Conservation (phyloP, 2,113 vertebrate species). For the Takifugu bimaculatus region DNA sequence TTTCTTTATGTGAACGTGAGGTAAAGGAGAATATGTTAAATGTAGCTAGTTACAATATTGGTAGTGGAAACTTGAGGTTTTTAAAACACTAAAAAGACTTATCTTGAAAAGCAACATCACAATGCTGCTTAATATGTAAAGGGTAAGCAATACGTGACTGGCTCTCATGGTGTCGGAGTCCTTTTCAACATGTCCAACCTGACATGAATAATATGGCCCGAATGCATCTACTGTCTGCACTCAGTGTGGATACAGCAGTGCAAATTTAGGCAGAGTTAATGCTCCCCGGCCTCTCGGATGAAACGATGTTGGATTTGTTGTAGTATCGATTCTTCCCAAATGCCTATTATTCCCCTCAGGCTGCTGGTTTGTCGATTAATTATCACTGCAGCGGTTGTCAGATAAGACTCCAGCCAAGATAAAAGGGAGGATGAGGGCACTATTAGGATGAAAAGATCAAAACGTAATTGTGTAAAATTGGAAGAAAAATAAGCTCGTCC, state of each 20-base stretch:
- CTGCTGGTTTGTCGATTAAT: conserved; percentile 41
- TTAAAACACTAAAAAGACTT: no score
- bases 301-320: conserved; percentile 20
- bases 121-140: no score
- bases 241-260: conserved; percentile 2
- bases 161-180: no score
- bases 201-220: no score
- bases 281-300: conserved; percentile 21
- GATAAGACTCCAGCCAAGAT: conserved; percentile 13
- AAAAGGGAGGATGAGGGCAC: conserved; percentile 7
- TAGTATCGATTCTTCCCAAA: conserved; percentile 42
- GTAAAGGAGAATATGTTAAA: no score
- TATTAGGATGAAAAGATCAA: conserved; percentile 22
- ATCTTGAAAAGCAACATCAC: no score
- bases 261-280: not conserved
- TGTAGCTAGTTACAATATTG: no score
- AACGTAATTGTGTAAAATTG: conserved; percentile 24
- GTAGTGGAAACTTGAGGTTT: no score
- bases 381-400: conserved; percentile 12
- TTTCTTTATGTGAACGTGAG: no score
- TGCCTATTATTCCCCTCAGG: conserved; percentile 35
- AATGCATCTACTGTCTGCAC: no score
- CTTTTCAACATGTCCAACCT: no score
- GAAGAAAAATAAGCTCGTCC: conserved; percentile 6
- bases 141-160: no score